Evolutionary conservation across 2,888 invertebrate species (phyloP), one percentile per base, ranked within the genome.

Genomic region (Epistrophe eligans): DNA sequence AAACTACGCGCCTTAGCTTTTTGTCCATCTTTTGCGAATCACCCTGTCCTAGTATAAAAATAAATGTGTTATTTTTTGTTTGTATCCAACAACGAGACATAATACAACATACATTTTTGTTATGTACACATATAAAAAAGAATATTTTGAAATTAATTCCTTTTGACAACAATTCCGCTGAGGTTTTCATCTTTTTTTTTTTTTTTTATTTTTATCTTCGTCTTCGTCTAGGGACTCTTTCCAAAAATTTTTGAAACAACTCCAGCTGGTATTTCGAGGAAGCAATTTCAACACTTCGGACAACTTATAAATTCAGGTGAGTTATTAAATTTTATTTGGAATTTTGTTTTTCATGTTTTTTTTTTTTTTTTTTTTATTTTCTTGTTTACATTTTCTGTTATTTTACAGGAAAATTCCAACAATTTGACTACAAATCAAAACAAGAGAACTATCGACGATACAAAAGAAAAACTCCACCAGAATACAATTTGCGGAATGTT

Each of bases 241-340:
- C 89, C 91, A 83, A 91, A 90, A 72, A 90, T 92, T 74, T 90
- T 91, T 74, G 91, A 91, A 89, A 91, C 91, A 62, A 91, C 91
- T 38, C 92, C 91, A 35, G 92, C 91, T 80, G 91, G 91, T 80
- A 91, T 91, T 73, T 92, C 91, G 38, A 90, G 90, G 57, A 90
- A 91, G 79, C 91, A 92, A 87, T 89, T 92, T 73, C 90, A 90
- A 89, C 91, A 92, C 85, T 92, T 91, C 73, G 91, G 91, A 32
- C 92, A 92, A 90, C 90, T 92, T 84, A 91, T 92, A 89, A 90
- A 89, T 89, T 91, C 91, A 77, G 92, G 92, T 91, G 89, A 91
- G 90, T 83, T 64, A 43, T 70, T 43, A 43, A 70, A 70, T 28
- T 52, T 55, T 28, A 55, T 55, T 64, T 72, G 48, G 24, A 48